A percentile compares a stretch with the other conserved stretches of the same genome.
Conservation (phyloP, 1,140 invertebrate species). For the Trachymyrmex septentrionalis region DNA sequence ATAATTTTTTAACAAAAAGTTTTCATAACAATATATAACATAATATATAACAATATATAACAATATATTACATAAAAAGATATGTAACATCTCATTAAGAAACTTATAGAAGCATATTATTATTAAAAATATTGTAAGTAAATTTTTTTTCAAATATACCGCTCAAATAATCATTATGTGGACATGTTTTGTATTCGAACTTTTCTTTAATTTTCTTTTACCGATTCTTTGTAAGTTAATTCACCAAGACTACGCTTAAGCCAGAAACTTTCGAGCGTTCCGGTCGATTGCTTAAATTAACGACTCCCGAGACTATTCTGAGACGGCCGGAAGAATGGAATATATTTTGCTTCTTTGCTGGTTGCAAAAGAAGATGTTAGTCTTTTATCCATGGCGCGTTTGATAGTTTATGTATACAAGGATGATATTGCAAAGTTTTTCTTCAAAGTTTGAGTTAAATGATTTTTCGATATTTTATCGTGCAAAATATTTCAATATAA, state of each 20-base stretch:
- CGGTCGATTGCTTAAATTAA: conserved; percentile 31
- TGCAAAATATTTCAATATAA: background rate
- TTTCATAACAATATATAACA: too few relatives aligned
- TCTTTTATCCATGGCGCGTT: background rate
- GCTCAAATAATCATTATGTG: background rate
- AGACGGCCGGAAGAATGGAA: background rate
- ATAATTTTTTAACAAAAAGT: conserved; percentile 22
- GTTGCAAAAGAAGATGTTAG: background rate
- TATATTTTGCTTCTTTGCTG: conserved; percentile 20
- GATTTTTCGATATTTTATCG: conserved; percentile 27
- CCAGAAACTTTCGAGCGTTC: conserved; percentile 28
- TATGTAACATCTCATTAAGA: background rate
- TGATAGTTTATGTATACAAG: conserved; percentile 12
- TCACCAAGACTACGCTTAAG: conserved; percentile 13
- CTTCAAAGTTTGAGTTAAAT: background rate
- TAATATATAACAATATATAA: too few relatives aligned
- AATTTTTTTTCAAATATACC: background rate
- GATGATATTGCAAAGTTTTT: background rate
- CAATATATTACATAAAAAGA: too few relatives aligned
- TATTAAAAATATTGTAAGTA: background rate
- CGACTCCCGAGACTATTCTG: conserved; percentile 15
- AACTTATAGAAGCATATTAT: background rate
- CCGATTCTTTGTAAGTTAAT: conserved; percentile 23
- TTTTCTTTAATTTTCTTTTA: background rate
- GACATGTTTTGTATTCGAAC: background rate